Conservation (phyloP, 2,113 vertebrate genomes). For the Aspiorhynchus laticeps region DNA sequence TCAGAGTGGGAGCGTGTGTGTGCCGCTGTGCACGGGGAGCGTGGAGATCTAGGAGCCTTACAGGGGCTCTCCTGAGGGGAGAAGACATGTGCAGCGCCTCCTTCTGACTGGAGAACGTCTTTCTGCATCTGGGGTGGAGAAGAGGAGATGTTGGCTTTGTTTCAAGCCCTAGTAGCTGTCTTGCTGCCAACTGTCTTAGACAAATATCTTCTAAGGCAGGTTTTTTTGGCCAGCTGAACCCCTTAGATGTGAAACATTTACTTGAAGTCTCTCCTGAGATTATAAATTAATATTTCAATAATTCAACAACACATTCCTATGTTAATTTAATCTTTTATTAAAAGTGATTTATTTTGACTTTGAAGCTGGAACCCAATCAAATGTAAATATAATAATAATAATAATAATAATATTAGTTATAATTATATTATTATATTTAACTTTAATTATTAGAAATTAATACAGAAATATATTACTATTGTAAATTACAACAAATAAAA, state of each 20-base stretch:
- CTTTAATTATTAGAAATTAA: background rate
- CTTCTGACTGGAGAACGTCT: conserved; percentile 75
- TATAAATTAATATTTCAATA: background rate
- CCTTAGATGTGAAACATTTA: background rate
- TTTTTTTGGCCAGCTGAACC: background rate
- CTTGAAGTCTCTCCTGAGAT: background rate
- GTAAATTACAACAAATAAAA: too few relatives aligned
- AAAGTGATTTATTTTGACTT: too few relatives aligned
- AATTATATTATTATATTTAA: too few relatives aligned
- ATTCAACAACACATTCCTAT: background rate
- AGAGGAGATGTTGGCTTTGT: background rate
- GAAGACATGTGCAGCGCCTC: conserved; percentile 64
- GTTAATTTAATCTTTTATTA: background rate
- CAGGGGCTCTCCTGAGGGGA: conserved; percentile 75
- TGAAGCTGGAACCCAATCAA: too few relatives aligned
- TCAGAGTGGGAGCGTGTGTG: conserved; percentile 78
- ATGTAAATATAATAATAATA: too few relatives aligned
- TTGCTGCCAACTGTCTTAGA: background rate
- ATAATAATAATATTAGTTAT: background rate
- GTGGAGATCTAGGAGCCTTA: conserved; percentile 54
- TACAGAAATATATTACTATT: background rate
- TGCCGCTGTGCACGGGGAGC: conserved; percentile 58
- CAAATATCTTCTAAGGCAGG: background rate
- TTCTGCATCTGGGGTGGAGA: conserved; percentile 79
- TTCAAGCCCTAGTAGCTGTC: background rate